phyloP scores from a whole-genome alignment of 1,140 invertebrate genomes.

The Triops cancriformis region DNA sequence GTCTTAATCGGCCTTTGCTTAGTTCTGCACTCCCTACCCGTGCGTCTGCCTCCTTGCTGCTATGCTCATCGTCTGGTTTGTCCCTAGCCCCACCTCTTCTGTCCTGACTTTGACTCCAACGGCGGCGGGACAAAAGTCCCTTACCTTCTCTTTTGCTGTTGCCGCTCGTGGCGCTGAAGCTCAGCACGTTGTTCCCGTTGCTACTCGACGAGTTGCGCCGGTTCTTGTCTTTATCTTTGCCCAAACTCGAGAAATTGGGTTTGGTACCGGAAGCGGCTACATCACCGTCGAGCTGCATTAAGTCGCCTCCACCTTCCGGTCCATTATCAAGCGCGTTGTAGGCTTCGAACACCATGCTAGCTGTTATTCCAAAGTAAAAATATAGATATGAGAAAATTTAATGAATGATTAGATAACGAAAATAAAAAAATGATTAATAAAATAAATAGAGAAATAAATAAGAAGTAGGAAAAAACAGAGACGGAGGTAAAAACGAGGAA shows the following conservation, averaged over 20 bases:
- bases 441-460: too few species aligned
- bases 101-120: conserved; percentile 19
- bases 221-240: conserved; percentile 3
- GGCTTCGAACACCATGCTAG: background rate
- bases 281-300: background rate
- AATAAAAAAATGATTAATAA: too few species aligned
- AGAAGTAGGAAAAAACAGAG: too few species aligned
- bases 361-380: background rate
- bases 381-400: background rate
- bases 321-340: background rate
- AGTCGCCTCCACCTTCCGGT: conserved; percentile 4
- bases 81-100: conserved; percentile 18
- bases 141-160: conserved; percentile 6
- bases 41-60: background rate
- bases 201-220: background rate
- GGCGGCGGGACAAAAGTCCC: conserved; percentile 18
- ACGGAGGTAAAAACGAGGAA: too few species aligned
- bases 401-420: too few species aligned
- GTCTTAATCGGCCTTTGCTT: conserved; percentile 35
- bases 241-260: background rate
- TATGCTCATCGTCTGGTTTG: background rate
- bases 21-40: background rate
- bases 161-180: background rate
- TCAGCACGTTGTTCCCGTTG: background rate
- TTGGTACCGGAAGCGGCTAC: background rate